Conservation (phyloP, 2,113 vertebrate genomes). For the Nyctibius bracteatus region DNA sequence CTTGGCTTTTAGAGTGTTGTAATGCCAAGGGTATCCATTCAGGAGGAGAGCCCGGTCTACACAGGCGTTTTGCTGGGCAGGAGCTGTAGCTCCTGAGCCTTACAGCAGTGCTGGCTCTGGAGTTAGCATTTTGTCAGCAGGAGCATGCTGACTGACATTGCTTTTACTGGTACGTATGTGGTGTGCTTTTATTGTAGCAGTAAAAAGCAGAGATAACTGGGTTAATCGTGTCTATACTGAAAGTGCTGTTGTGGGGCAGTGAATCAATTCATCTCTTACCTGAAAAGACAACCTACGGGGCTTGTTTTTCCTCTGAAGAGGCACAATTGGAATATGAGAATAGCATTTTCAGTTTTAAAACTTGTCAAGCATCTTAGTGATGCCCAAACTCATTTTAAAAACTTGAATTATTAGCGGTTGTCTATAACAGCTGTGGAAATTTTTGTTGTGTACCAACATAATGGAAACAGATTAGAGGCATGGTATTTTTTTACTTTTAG, state of each 20-base stretch:
- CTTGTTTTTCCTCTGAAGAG: not conserved
- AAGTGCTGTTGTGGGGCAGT: not conserved
- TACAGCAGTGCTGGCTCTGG: not conserved
- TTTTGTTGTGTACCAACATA: not conserved
- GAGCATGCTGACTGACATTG: accelerated
- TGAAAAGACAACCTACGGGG: not conserved
- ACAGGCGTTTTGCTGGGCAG: not conserved
- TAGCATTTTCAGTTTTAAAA: not conserved
- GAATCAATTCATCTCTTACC: not conserved
- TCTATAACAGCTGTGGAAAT: not conserved
- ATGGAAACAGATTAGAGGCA: not conserved
- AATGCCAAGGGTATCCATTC: accelerated
- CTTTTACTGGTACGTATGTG: not conserved
- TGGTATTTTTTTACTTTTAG: not conserved
- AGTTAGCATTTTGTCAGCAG: not conserved
- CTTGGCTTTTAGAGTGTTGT: not conserved
- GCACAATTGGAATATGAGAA: not conserved
- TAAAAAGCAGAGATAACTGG: not conserved
- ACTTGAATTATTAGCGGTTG: not conserved
- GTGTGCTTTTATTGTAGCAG: not conserved
- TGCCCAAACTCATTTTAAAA: not conserved
- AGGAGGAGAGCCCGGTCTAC: not conserved
- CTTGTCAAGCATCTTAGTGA: not conserved
- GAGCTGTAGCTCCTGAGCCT: not conserved
- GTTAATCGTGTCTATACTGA: not conserved